These are phyloP conservation scores for Lophius piscatorius DNA, from an alignment of 2,113 vertebrate species.

Conservation along the genomic window DNA sequence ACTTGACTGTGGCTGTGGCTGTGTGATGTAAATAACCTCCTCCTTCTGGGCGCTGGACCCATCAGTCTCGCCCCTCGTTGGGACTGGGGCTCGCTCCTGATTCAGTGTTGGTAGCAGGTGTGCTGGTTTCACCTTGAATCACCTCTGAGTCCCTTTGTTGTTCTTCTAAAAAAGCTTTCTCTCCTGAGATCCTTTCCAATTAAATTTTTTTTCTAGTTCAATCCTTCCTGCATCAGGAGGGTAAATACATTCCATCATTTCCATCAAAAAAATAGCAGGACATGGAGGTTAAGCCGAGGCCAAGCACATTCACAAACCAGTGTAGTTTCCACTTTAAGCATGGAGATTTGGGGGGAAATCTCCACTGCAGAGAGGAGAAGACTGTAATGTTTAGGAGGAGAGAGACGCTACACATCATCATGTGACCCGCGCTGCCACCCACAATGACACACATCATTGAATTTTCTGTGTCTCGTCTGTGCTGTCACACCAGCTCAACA, in stretches of 20 bases:
- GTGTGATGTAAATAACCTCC: conserved; percentile 59
- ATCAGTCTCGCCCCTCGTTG: conserved; percentile 47
- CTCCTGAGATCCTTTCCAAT: too few species aligned
- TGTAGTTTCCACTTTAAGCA: conserved; percentile 19
- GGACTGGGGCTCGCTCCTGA: neutral
- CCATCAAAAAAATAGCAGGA: conserved; percentile 21
- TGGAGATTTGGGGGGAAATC: too few species aligned
- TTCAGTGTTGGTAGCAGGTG: too few species aligned
- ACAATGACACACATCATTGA: conserved; percentile 40
- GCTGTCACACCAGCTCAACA: conserved; percentile 23
- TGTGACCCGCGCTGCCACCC: conserved; percentile 27
- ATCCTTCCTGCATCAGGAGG: neutral
- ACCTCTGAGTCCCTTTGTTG: conserved; percentile 6
- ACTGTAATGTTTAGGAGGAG: too few species aligned
- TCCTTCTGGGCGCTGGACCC: conserved; percentile 32
- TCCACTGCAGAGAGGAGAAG: too few species aligned
- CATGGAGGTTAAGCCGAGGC: conserved; percentile 25
- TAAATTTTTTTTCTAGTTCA: too few species aligned
- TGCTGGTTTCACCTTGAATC: conserved; percentile 56
- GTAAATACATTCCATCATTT: conserved; percentile 5
- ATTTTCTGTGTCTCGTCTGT: conserved; percentile 29
- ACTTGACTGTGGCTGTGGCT: conserved; percentile 23
- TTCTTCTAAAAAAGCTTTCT: too few species aligned
- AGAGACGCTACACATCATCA: conserved; percentile 30
- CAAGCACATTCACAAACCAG: conserved; percentile 20